Conservation (phyloP, 2,797 vertebrate species). For the Amblyraja radiata region DNA sequence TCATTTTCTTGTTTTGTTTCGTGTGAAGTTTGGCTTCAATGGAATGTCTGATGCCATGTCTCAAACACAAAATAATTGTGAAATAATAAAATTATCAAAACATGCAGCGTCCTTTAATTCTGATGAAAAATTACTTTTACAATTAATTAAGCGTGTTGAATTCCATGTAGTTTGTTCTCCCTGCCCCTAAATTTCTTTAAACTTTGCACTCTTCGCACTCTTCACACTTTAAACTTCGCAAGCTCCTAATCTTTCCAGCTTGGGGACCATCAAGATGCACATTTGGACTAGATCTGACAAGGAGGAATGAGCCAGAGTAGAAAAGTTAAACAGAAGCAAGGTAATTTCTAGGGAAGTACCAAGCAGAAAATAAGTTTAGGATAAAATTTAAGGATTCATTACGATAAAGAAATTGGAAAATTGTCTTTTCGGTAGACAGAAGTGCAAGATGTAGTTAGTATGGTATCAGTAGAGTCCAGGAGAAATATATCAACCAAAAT, state of each 20-base stretch:
- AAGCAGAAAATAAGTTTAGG: neutral
- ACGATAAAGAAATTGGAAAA: neutral
- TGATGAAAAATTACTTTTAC: neutral
- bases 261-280: no score
- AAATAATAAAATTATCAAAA: neutral
- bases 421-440: neutral
- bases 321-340: neutral
- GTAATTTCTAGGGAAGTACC: neutral
- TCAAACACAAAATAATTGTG: no score
- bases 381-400: neutral
- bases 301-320: neutral
- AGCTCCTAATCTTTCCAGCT: neutral
- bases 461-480: neutral
- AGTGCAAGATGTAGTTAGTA: neutral
- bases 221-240: no score
- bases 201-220: neutral
- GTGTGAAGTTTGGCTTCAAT: neutral
- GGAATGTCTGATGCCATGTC: neutral
- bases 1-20: constrained; percentile 27
- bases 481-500: neutral
- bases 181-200: neutral
- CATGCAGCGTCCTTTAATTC: neutral
- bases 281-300: neutral
- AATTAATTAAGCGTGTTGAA: neutral
- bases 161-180: neutral